These are phyloP conservation scores for Pilophorus perplexus DNA, from an alignment of 2,888 invertebrate species.

Conservation along the genomic window DNA sequence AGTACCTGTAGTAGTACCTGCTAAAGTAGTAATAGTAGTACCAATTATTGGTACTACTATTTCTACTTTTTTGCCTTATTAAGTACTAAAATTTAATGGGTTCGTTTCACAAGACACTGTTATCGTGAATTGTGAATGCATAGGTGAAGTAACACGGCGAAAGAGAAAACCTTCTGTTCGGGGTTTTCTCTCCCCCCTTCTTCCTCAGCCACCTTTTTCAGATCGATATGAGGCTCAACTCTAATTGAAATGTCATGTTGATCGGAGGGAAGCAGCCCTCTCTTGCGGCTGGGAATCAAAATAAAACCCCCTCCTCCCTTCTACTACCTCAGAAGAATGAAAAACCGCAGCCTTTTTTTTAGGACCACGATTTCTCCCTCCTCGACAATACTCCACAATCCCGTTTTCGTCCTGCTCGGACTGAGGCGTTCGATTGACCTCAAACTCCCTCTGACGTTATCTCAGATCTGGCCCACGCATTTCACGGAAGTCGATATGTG, in stretches of 20 bases:
- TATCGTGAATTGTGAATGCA: too few relatives aligned
- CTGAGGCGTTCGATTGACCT: constrained; percentile 11
- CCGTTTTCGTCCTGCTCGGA: background rate
- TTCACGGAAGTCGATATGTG: constrained; percentile 8
- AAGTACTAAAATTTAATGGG: too few relatives aligned
- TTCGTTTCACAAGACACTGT: too few relatives aligned
- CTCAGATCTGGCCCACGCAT: constrained; percentile 2
- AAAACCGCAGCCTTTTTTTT: background rate
- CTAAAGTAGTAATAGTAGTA: too few relatives aligned
- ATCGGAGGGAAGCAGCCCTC: constrained; percentile 27
- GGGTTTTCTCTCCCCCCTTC: too few relatives aligned
- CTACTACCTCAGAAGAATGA: constrained; percentile 10
- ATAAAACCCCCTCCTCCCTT: constrained; percentile 7
- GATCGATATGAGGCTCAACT: constrained; percentile 38
- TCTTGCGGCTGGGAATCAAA: constrained; percentile 22
- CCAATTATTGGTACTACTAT: too few relatives aligned
- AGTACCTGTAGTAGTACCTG: too few relatives aligned
- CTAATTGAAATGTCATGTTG: constrained; percentile 39
- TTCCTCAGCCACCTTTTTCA: too few relatives aligned
- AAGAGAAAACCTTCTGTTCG: too few relatives aligned
- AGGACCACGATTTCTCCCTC: background rate
- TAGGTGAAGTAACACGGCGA: too few relatives aligned
- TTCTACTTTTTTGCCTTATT: too few relatives aligned
- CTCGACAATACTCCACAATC: background rate
- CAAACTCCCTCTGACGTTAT: constrained; percentile 19